These are phyloP conservation scores for Drosophila bipectinata DNA, from an alignment of 1,140 invertebrate genomes.

Conservation along the genomic window DNA sequence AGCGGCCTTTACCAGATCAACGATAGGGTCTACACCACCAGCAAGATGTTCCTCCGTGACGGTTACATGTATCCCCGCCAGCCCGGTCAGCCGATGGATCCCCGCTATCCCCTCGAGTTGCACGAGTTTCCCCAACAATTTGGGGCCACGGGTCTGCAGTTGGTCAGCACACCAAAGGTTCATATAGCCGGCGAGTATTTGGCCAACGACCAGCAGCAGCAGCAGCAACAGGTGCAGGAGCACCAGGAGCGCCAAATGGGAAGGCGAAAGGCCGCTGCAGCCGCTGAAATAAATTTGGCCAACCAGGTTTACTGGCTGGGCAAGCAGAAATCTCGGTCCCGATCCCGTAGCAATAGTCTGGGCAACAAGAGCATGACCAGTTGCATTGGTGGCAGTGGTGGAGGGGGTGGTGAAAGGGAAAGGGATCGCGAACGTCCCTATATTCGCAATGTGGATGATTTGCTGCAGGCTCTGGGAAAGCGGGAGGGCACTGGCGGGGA, in stretches of 20 bases:
- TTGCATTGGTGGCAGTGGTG: slow-evolving; percentile 46
- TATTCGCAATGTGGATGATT: slow-evolving; percentile 78
- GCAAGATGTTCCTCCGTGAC: slow-evolving; percentile 79
- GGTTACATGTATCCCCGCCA: slow-evolving; percentile 82
- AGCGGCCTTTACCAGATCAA: slow-evolving; percentile 77
- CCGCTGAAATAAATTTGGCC: slow-evolving; percentile 74
- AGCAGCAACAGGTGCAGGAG: slow-evolving; percentile 37
- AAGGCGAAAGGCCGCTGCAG: slow-evolving; percentile 66
- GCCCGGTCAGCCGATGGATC: slow-evolving; percentile 79
- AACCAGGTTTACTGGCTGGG: slow-evolving; percentile 79
- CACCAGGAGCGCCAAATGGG: slow-evolving; percentile 36
- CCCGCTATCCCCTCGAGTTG: slow-evolving; percentile 73
- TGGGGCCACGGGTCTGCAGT: slow-evolving; percentile 71
- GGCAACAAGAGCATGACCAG: slow-evolving; percentile 65
- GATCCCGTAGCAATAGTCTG: slow-evolving; percentile 78
- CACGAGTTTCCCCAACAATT: slow-evolving; percentile 79
- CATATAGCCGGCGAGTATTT: slow-evolving; percentile 80
- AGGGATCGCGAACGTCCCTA: slow-evolving; percentile 53
- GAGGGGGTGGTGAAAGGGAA: slow-evolving; percentile 11
- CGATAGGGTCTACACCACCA: slow-evolving; percentile 79
- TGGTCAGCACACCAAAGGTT: slow-evolving; percentile 76
- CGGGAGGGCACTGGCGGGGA: slow-evolving; percentile 32
- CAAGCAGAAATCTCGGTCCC: slow-evolving; percentile 69
- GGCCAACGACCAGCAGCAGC: slow-evolving; percentile 33
- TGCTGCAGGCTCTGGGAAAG: slow-evolving; percentile 66